phyloP scores from a whole-genome alignment of 1,140 invertebrate species.

The Neodiprion pinetum region DNA sequence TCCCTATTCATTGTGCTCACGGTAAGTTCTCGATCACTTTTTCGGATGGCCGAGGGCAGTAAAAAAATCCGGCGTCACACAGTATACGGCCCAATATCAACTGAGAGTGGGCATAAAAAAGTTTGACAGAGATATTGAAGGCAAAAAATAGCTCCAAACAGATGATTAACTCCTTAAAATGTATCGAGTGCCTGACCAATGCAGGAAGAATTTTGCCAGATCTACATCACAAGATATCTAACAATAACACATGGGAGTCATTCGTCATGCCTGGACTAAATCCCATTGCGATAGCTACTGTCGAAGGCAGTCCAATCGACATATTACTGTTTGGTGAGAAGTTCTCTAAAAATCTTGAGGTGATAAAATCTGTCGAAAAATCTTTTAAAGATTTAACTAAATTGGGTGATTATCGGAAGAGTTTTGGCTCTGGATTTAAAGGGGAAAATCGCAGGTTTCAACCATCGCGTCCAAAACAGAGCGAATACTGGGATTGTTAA shows the following conservation, averaged over 20 bases:
- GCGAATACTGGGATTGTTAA: neutral
- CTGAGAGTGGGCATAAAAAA: conserved; percentile 2
- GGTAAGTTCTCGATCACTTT: no score
- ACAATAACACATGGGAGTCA: conserved; percentile 6
- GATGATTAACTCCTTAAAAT: neutral
- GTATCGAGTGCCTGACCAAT: neutral
- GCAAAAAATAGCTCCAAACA: neutral
- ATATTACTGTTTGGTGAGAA: conserved; percentile 18
- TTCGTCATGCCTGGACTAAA: conserved; percentile 14
- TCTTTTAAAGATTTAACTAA: conserved; percentile 10
- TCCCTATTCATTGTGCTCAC: neutral
- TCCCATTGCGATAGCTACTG: neutral
- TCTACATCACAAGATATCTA: conserved; percentile 16
- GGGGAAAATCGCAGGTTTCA: neutral
- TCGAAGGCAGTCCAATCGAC: conserved; percentile 13
- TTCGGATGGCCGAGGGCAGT: no score
- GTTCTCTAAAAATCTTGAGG: conserved; percentile 14
- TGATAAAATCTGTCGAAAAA: conserved; percentile 15
- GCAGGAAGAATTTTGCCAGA: conserved; percentile 16
- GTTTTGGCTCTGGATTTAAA: neutral
- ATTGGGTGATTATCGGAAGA: no score
- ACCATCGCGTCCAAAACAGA: conserved; percentile 15
- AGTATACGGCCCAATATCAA: no score
- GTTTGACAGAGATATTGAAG: conserved; percentile 7
- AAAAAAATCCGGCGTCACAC: no score